phyloP scores from a whole-genome alignment of 2,113 vertebrate genomes.

The Spea bombifrons region DNA sequence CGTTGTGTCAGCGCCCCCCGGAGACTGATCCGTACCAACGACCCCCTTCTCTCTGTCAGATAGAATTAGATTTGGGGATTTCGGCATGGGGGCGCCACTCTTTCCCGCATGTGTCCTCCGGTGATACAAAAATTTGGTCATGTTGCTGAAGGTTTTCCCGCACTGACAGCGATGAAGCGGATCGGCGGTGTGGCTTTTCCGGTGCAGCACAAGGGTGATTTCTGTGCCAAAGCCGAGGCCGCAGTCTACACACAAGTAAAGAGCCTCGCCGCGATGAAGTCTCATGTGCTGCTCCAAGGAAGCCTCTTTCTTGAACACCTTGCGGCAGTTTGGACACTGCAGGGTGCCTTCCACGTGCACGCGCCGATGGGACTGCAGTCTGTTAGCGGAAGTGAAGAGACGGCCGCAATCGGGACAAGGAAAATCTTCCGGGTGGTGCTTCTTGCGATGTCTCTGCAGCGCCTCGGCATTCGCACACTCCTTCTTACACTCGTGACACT shows the following conservation, averaged over 20 bases:
- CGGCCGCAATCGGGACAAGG: slow-evolving; percentile 64
- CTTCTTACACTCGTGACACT: slow-evolving; percentile 68
- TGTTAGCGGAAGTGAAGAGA: slow-evolving; percentile 78
- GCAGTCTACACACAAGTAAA: slow-evolving; percentile 85
- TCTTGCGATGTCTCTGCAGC: slow-evolving; percentile 47
- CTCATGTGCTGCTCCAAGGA: slow-evolving; percentile 83
- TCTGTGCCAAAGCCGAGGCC: slow-evolving; percentile 83
- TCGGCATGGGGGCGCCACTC: slow-evolving; percentile 53
- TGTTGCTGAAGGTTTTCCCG: slow-evolving; percentile 86
- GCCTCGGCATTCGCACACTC: slow-evolving; percentile 35
- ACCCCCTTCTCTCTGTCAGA: slow-evolving; percentile 40
- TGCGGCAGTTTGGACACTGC: slow-evolving; percentile 79
- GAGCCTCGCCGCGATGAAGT: slow-evolving; percentile 79
- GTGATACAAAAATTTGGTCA: slow-evolving; percentile 92
- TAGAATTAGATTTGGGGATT: slow-evolving; percentile 14
- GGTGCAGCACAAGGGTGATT: slow-evolving; percentile 83
- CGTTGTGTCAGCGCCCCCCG: slow-evolving; percentile 40
- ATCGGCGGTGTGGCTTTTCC: slow-evolving; percentile 80
- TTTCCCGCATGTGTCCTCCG: slow-evolving; percentile 76
- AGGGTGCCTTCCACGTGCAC: slow-evolving; percentile 81
- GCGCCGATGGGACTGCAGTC: slow-evolving; percentile 76
- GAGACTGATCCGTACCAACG: not conserved
- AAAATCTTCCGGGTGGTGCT: slow-evolving; percentile 52
- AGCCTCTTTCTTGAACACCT: slow-evolving; percentile 81
- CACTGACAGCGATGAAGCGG: slow-evolving; percentile 85